Evolutionary conservation across 2,113 vertebrate genomes (phyloP).

Genomic region (Leptosomus discolor): DNA sequence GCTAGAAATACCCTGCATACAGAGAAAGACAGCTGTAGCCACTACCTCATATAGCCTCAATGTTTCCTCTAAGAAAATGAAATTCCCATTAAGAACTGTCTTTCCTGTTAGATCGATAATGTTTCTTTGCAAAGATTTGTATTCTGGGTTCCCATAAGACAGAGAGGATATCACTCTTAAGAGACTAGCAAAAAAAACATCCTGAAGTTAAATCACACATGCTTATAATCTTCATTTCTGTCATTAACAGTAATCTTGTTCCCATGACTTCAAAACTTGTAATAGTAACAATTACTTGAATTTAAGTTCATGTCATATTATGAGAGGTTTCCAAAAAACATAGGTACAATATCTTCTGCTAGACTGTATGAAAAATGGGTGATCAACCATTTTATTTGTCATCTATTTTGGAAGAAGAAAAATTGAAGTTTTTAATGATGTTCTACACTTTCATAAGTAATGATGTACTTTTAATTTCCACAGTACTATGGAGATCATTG

Average conservation of each 20-base stretch:
- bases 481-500: background rate
- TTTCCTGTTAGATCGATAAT: background rate
- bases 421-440: background rate
- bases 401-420: background rate
- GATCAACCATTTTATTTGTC: background rate
- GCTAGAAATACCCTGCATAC: background rate
- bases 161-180: background rate
- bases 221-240: background rate
- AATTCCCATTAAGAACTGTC: background rate
- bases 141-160: background rate
- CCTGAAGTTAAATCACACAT: background rate
- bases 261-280: background rate
- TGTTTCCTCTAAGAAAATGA: background rate
- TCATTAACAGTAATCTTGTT: background rate
- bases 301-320: background rate
- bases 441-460: background rate
- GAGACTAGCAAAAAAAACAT: background rate
- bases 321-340: background rate
- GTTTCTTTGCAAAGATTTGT: background rate
- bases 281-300: background rate
- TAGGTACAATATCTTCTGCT: background rate
- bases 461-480: slow-evolving; percentile 7
- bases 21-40: background rate
- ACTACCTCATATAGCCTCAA: background rate
- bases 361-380: background rate